These are phyloP conservation scores for Ashinkailepas kermadecensis DNA, from an alignment of 2,888 invertebrate genomes.

Conservation along the genomic window DNA sequence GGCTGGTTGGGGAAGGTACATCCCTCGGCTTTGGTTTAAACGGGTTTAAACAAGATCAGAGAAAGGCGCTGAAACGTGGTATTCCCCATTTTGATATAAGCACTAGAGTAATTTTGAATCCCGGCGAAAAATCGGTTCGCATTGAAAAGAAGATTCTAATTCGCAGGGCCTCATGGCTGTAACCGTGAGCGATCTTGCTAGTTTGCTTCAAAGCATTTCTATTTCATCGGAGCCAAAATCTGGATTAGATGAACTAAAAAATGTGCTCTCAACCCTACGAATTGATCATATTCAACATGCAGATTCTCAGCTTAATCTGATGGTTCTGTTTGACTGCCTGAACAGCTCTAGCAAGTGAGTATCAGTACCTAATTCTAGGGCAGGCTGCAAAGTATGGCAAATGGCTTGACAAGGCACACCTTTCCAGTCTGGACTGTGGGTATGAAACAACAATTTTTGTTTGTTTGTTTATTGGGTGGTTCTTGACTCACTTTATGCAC, in stretches of 20 bases:
- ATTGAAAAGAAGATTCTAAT: not conserved
- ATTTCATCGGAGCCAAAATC: constrained; percentile 6
- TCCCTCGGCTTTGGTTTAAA: no score
- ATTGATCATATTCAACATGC: not conserved
- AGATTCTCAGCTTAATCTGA: not conserved
- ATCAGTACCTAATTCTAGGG: not conserved
- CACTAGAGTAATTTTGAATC: no score
- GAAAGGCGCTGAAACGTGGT: no score
- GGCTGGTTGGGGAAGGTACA: no score
- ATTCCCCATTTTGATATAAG: no score
- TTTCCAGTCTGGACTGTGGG: no score
- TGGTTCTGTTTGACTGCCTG: not conserved
- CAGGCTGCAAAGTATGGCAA: no score
- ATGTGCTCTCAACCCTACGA: not conserved
- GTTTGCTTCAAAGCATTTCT: not conserved
- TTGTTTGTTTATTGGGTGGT: not conserved
- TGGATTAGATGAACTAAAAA: not conserved
- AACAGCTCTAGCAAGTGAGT: constrained; percentile 12
- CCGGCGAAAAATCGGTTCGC: no score
- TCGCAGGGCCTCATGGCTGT: not conserved
- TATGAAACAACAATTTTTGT: not conserved
- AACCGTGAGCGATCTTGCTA: not conserved
- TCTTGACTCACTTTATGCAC: not conserved
- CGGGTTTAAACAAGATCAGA: no score
- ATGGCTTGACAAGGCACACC: no score